Conservation (phyloP, 1,140 invertebrate genomes). For the Zaprionus lachaisei region DNA sequence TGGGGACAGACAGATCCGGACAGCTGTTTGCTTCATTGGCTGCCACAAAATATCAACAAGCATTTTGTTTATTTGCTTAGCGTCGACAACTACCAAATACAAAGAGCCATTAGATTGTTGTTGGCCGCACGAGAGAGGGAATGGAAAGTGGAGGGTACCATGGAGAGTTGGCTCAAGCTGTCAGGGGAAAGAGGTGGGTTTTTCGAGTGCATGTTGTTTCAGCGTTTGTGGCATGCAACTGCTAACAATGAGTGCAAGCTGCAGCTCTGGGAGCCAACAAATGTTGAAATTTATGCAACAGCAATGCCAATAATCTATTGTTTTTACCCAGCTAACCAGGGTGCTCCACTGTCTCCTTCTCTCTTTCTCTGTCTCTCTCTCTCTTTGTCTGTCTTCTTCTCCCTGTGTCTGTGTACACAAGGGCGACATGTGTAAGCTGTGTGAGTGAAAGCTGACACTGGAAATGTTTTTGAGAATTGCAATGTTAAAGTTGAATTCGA, state of each 20-base stretch:
- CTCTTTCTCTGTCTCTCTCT: not conserved
- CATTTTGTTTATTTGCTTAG: constrained; percentile 81
- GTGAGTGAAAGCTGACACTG: constrained; percentile 41
- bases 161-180: constrained; percentile 26
- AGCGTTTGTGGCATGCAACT: constrained; percentile 77
- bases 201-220: constrained; percentile 79
- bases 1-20: constrained; percentile 25
- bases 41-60: constrained; percentile 82
- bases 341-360: not conserved
- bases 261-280: constrained; percentile 27
- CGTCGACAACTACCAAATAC: constrained; percentile 60
- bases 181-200: constrained; percentile 19
- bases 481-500: constrained; percentile 25
- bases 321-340: constrained; percentile 40
- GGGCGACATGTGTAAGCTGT: constrained; percentile 43
- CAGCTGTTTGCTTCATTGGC: constrained; percentile 80
- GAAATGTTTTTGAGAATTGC: constrained; percentile 36
- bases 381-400: not conserved
- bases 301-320: constrained; percentile 69
- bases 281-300: constrained; percentile 74
- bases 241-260: constrained; percentile 39
- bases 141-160: not conserved
- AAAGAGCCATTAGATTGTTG: constrained; percentile 52
- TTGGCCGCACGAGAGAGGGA: not conserved
- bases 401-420: constrained; percentile 1